Conservation (phyloP, 1,140 invertebrate species). For the Tribolium madens region DNA sequence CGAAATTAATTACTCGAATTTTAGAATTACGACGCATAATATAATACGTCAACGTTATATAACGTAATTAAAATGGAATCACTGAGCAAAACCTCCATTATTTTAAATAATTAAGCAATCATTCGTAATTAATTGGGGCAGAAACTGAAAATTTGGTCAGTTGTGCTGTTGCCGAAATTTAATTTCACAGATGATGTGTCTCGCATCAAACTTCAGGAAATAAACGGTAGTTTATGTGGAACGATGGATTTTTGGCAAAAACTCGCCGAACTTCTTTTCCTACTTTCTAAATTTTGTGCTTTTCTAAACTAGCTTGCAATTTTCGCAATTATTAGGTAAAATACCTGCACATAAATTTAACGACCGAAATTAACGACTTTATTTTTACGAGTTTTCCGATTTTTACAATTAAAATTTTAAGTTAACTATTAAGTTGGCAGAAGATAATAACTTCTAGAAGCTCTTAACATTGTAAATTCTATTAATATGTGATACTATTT, state of each 20-base stretch:
- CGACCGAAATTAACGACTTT: neutral
- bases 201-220: conserved; percentile 5
- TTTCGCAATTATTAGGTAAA: conserved; percentile 1
- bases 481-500: too few relatives aligned
- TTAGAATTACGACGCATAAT: neutral
- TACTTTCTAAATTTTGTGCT: conserved; percentile 18
- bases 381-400: neutral
- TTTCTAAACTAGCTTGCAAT: neutral
- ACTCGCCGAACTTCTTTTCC: neutral
- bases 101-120: neutral
- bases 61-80: conserved; percentile 23
- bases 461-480: too few relatives aligned
- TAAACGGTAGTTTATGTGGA: conserved; percentile 12
- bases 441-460: too few relatives aligned
- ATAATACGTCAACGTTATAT: neutral
- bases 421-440: too few relatives aligned
- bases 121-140: neutral
- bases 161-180: conserved; percentile 7
- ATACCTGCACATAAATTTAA: neutral
- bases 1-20: too few relatives aligned
- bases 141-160: neutral
- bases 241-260: neutral
- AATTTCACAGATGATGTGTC: conserved; percentile 29
- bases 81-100: neutral
- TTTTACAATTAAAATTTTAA: neutral